A percentile compares a stretch with the other conserved stretches of the same genome.
Evolutionary conservation across 2,888 invertebrate species (phyloP).

Genomic region (Lasioglossum morio): DNA sequence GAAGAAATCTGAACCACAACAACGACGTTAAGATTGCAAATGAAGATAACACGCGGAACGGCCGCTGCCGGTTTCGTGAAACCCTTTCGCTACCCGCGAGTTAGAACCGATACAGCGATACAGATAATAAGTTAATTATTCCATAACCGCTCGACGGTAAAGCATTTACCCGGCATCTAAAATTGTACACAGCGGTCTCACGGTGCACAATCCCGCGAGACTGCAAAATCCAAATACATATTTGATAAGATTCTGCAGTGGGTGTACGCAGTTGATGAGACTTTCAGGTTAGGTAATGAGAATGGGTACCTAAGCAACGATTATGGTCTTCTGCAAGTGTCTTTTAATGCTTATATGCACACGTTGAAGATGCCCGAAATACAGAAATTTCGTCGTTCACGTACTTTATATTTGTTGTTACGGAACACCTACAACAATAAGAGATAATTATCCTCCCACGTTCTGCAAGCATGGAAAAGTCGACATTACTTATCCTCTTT

Average conservation of each 20-base stretch:
- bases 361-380: no score
- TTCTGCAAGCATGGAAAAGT: background rate
- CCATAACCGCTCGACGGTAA: slow-evolving; percentile 10
- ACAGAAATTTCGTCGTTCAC: background rate
- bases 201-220: background rate
- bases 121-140: slow-evolving; percentile 52
- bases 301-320: background rate
- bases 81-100: background rate
- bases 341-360: background rate
- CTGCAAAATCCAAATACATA: background rate
- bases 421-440: background rate
- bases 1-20: slow-evolving; percentile 66
- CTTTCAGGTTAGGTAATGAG: background rate
- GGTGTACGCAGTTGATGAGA: background rate
- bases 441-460: background rate
- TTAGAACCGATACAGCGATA: slow-evolving; percentile 15
- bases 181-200: background rate
- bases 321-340: background rate
- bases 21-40: slow-evolving; percentile 62
- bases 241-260: background rate
- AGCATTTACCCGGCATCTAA: slow-evolving; percentile 4
- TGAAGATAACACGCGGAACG: slow-evolving; percentile 41
- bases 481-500: background rate
- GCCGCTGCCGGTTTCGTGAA: slow-evolving; percentile 30
- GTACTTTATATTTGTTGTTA: background rate